Evolutionary conservation across 2,888 invertebrate species (phyloP), one percentile per base, ranked within the genome.

Genomic region (Zaprionus obscuricornis): DNA sequence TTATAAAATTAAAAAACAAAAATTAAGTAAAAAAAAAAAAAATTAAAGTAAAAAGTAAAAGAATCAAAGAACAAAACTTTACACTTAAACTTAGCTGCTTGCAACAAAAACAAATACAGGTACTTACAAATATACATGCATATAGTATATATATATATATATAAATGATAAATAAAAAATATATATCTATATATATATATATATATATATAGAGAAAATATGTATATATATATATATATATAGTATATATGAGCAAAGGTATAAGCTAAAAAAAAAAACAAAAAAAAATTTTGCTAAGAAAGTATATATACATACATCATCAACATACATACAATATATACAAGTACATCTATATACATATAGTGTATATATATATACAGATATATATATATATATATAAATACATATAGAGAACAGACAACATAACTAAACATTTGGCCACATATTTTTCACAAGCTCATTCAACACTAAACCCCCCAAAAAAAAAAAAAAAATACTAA

Each of bases 31-130:
- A 20, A 55, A 34, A 43, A 18, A 56, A 34, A 24, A 43, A 73
- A 65, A 65, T 43, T 37, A 70, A 68, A 71, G n/a, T 24, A 59
- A 18, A 37, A 4, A 37, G 14, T 22, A 36, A 37, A 36, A 8
- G 29, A 37, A 52, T 10, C 13, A 34, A 42, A 45, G 34, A 39
- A 6, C 42, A 42, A 51, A 77, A 71, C 75, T 79, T 85, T 83
- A 82, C 77, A 82, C 72, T 85, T 83, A 85, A 64, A 66, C 66
- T 84, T 86, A 82, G 84, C 81, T 84, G 81, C 81, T 82, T 82
- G 77, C 81, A 86, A 82, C 74, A 74, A 85, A 85, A 85, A 86
- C 81, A 74, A 82, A 79, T 81, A 81, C 81, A 81, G 81, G 81
- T 83, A 81, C 81, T 85, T 83, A 79, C 85, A 83, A 74, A 83